Conservation (phyloP, 2,113 vertebrate species). For the Mugil cephalus region DNA sequence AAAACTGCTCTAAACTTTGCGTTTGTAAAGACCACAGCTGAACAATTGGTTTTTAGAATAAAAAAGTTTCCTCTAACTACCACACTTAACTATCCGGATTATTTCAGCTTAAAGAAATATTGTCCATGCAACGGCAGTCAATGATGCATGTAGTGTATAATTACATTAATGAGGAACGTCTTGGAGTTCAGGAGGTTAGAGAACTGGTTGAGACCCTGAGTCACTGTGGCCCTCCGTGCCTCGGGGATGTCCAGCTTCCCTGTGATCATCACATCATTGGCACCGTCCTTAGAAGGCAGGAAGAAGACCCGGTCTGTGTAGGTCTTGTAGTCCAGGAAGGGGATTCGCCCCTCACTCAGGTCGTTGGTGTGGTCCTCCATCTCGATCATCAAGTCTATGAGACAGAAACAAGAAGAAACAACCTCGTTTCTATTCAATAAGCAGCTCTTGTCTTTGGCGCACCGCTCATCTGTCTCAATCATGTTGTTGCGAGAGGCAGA, state of each 20-base stretch:
- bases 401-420: conserved; percentile 4
- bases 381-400: conserved; percentile 96
- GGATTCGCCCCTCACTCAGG: conserved; percentile 93
- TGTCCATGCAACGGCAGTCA: neutral
- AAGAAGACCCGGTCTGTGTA: conserved; percentile 98
- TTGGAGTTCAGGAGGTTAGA: conserved; percentile 99
- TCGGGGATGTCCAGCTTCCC: conserved; percentile 94
- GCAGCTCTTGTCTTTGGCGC: conserved; percentile 15
- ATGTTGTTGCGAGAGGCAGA: conserved; percentile 7
- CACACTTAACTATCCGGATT: no score
- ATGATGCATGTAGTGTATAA: conserved; percentile 6
- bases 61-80: no score
- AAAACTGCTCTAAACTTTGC: no score
- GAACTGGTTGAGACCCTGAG: conserved; percentile 94
- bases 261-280: conserved; percentile 98
- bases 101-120: no score
- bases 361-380: conserved; percentile 99
- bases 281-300: conserved; percentile 95
- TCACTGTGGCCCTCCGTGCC: conserved; percentile 86
- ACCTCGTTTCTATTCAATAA: conserved; percentile 13
- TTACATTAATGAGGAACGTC: conserved; percentile 96
- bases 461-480: conserved; percentile 44
- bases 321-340: conserved; percentile 95
- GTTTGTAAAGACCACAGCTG: no score
- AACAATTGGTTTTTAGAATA: no score